Base-by-base conservation (phyloP, 2,888 invertebrate genomes). In the Diplolepis rosae region DNA sequence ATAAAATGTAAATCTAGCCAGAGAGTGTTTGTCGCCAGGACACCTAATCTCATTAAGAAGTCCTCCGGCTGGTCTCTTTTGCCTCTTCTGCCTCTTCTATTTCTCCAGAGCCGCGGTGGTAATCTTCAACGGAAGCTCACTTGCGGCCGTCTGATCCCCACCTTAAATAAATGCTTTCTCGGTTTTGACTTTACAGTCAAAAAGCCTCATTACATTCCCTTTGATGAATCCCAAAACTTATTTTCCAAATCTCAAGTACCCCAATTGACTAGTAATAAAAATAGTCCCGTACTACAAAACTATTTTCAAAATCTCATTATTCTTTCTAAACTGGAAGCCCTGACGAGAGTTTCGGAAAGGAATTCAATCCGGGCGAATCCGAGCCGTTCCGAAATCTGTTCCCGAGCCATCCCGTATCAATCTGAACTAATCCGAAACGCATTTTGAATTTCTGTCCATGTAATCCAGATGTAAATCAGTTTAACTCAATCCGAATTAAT, bases 11-110 rank as follows among this genome's bases (percentile, higher is more conserved):
- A 88, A 88, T 88, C 84, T 84, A 84, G 83, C 84, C 83, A 71
- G 80, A 85, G 84, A 85, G 87, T 87, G 87, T 86, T 86, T 85
- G 85, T 85, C 86, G 83, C 78, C 81, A 80, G 80, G 78, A 74
- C 81, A 79, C 83, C 84, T 88, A 88, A 88, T 88, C 88, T 88
- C 88, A 88, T 88, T 88, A 88, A 87, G 83, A 88, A 88, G 86
- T 88, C 87, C 87, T 84, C 85, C 83, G 70, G 72, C 79, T 76
- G 70, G 79, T 73, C 77, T 78, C 77, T 81, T 66, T 76, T 78
- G 72, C 74, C 68, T 73, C 69, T 81, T 66, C 77, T 78, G 72
- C 74, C 68, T 73, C 69, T 52, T 66, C 77, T 77, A 79, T 73
- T 77, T 71, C 79, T 80, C 73, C 70, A 67, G 80, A 81, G 79